These are phyloP conservation scores for Linnaemya tessellans DNA, from an alignment of 2,888 invertebrate genomes.

Conservation along the genomic window DNA sequence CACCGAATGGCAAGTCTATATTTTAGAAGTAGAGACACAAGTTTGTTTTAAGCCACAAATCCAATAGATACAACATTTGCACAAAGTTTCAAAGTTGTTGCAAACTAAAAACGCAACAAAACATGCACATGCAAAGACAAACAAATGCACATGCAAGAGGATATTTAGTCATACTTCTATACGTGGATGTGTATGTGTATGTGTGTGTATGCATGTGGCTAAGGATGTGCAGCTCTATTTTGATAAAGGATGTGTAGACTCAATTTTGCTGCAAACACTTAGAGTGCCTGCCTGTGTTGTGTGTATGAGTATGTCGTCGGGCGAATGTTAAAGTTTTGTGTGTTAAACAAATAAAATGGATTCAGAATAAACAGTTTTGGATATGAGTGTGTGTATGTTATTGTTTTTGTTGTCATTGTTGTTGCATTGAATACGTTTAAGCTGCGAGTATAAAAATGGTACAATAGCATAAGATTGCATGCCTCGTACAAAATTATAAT, in stretches of 20 bases:
- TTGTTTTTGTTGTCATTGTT: background rate
- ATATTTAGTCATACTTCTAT: too few species aligned
- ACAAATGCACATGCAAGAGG: background rate
- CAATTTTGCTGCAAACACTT: conserved; percentile 11
- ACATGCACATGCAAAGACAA: background rate
- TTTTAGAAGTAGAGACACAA: conserved; percentile 15
- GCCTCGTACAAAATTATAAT: background rate
- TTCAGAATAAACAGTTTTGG: conserved; percentile 47
- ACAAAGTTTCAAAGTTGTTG: conserved; percentile 35
- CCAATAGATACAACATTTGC: conserved; percentile 6
- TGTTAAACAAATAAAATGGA: conserved; percentile 48
- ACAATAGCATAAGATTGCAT: conserved; percentile 28
- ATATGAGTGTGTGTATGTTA: background rate
- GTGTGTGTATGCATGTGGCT: background rate
- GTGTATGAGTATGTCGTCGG: background rate
- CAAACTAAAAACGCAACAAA: conserved; percentile 19
- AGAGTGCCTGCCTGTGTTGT: too few species aligned
- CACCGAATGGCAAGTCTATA: background rate
- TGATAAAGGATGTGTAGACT: background rate
- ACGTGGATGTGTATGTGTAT: background rate
- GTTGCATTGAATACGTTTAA: conserved; percentile 23
- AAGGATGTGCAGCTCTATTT: background rate
- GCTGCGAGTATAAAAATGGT: conserved; percentile 34
- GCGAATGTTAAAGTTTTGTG: conserved; percentile 9
- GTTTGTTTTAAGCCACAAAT: conserved; percentile 30